These are phyloP conservation scores for Lasioglossum leucozonium DNA, from an alignment of 2,888 invertebrate genomes.

Conservation along the genomic window DNA sequence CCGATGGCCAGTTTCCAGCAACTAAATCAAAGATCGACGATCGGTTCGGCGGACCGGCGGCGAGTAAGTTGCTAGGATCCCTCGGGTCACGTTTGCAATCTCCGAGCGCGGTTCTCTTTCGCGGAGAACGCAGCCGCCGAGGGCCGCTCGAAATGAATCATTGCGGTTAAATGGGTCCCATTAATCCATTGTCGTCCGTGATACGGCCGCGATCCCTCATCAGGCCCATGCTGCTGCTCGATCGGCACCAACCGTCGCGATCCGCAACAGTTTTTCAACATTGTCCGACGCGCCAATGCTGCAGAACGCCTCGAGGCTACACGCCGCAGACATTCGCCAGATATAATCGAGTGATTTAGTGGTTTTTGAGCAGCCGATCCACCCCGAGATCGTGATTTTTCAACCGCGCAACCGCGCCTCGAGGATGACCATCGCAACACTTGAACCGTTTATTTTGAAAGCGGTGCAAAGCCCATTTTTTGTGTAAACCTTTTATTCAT, in stretches of 20 bases:
- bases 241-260: not conserved
- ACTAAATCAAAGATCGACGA: constrained; percentile 13
- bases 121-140: not conserved
- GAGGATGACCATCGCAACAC: too few relatives aligned
- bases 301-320: not conserved
- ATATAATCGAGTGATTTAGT: constrained; percentile 10
- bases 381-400: not conserved
- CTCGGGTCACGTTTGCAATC: constrained; percentile 2
- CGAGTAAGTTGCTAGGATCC: not conserved
- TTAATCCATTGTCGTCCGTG: constrained; percentile 26
- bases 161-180: constrained; percentile 17
- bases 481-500: too few relatives aligned
- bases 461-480: too few relatives aligned
- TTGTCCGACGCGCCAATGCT: not conserved
- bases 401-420: not conserved
- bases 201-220: constrained; percentile 9
- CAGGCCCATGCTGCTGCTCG: not conserved
- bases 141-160: constrained; percentile 13
- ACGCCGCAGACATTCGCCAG: not conserved
- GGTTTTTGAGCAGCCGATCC: not conserved
- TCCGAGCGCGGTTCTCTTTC: not conserved
- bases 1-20: not conserved
- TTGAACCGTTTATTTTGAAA: too few relatives aligned
- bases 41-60: not conserved
- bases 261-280: not conserved